Conservation (phyloP, 2,888 invertebrate species). For the Sphecodes monilicornis region DNA sequence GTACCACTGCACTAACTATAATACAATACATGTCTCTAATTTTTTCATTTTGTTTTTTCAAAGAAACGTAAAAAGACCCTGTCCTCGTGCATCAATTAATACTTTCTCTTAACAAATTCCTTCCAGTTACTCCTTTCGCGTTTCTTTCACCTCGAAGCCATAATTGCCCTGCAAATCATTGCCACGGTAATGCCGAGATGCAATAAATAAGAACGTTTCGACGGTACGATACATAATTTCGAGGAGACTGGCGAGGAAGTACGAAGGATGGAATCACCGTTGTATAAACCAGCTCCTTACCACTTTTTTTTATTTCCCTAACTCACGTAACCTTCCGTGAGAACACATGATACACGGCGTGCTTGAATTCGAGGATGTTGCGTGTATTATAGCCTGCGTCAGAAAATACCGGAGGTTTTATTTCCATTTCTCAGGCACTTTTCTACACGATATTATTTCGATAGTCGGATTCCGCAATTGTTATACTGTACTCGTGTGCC, state of each 20-base stretch:
- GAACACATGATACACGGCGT: constrained; percentile 43
- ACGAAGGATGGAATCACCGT: constrained; percentile 18
- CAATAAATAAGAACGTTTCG: neutral
- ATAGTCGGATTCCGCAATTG: neutral
- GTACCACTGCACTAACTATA: no score
- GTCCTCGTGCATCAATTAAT: no score
- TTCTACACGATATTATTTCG: neutral
- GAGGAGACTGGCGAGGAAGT: neutral
- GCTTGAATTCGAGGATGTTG: constrained; percentile 51
- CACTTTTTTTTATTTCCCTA: constrained; percentile 39
- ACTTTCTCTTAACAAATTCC: no score
- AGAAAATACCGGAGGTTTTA: constrained; percentile 41
- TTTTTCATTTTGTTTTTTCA: no score
- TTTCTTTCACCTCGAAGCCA: neutral
- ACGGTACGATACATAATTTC: constrained; percentile 10
- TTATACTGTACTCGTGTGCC: neutral
- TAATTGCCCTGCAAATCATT: neutral
- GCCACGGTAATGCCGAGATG: neutral
- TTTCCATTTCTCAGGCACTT: constrained; percentile 33
- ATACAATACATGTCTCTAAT: no score
- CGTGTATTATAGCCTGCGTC: constrained; percentile 35
- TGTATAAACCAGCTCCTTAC: constrained; percentile 38
- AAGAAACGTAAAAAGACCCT: no score
- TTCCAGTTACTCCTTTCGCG: neutral
- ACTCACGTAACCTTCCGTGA: constrained; percentile 56